These are phyloP conservation scores for Calycopis cecrops DNA, from an alignment of 1,140 invertebrate species.

Conservation along the genomic window DNA sequence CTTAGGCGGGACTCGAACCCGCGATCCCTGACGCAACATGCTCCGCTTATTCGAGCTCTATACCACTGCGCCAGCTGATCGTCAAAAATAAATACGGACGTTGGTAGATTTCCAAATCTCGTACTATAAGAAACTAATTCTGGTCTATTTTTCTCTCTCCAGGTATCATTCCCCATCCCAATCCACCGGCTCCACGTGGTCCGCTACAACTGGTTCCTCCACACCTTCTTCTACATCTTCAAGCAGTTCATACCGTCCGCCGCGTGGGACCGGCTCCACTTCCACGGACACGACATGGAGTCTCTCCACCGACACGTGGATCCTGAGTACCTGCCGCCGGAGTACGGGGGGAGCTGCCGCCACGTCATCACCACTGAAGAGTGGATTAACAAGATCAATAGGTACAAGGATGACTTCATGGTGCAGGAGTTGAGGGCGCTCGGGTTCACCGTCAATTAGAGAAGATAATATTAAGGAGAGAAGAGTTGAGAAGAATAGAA, in stretches of 20 bases:
- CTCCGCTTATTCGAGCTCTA: too few relatives aligned
- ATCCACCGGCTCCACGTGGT: slow-evolving; percentile 84
- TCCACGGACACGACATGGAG: slow-evolving; percentile 85
- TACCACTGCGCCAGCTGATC: too few relatives aligned
- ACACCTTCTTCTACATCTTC: slow-evolving; percentile 82
- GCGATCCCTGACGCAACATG: too few relatives aligned
- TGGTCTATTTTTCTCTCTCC: slow-evolving; percentile 16
- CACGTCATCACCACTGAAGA: slow-evolving; percentile 45
- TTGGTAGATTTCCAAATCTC: too few relatives aligned
- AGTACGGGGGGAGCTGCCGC: slow-evolving; percentile 79
- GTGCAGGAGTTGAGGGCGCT: slow-evolving; percentile 46
- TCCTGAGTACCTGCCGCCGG: slow-evolving; percentile 81
- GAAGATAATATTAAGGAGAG: too few relatives aligned
- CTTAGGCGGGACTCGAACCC: too few relatives aligned
- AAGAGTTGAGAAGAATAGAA: slow-evolving; percentile 8
- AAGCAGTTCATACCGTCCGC: slow-evolving; percentile 82
- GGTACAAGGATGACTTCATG: slow-evolving; percentile 60
- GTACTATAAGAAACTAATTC: too few relatives aligned
- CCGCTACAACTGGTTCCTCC: slow-evolving; percentile 86
- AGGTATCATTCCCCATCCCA: slow-evolving; percentile 83
- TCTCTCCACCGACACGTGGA: slow-evolving; percentile 85
- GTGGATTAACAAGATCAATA: slow-evolving; percentile 52
- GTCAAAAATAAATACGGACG: too few relatives aligned
- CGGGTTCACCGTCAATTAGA: slow-evolving; percentile 41
- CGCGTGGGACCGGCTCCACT: slow-evolving; percentile 82